Percentiles rank a stretch among this genome's conserved stretches.
Conservation (phyloP, 2,113 vertebrate genomes). For the Carlito syrichta region DNA sequence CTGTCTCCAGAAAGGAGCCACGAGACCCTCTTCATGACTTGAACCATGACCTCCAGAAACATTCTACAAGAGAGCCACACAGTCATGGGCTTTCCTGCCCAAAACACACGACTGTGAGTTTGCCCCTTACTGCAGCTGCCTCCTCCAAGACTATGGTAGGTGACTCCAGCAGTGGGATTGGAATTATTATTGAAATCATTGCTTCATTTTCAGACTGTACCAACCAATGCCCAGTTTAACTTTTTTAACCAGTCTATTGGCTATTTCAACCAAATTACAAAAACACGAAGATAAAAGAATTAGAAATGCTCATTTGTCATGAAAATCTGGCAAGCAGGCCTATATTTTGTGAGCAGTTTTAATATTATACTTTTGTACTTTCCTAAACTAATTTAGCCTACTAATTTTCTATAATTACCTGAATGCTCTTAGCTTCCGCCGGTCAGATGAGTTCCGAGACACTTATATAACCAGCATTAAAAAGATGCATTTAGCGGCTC, state of each 20-base stretch:
- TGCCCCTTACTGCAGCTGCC: rapidly evolving
- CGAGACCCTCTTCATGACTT: background rate
- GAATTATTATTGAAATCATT: background rate
- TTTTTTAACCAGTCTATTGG: background rate
- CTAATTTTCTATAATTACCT: slow-evolving; percentile 83
- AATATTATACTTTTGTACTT: slow-evolving; percentile 59
- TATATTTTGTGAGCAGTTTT: slow-evolving; percentile 58
- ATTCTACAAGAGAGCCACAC: background rate
- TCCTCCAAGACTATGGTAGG: background rate
- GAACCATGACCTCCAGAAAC: background rate
- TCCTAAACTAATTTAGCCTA: slow-evolving; percentile 76
- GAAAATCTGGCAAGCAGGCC: slow-evolving; percentile 46
- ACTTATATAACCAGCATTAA: slow-evolving; percentile 82
- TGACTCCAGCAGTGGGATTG: background rate
- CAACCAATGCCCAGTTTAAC: background rate
- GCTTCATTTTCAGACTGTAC: background rate
- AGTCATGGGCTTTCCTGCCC: background rate
- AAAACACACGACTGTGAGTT: background rate
- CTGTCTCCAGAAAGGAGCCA: background rate
- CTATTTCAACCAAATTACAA: background rate
- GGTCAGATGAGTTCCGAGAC: slow-evolving; percentile 73
- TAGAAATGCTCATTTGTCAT: slow-evolving; percentile 23
- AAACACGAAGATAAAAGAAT: slow-evolving; percentile 9
- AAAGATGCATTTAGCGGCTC: slow-evolving; percentile 80
- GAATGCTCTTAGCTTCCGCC: slow-evolving; percentile 74